These are phyloP conservation scores for Drosophila nasuta DNA, from an alignment of 1,140 invertebrate genomes.

Conservation along the genomic window DNA sequence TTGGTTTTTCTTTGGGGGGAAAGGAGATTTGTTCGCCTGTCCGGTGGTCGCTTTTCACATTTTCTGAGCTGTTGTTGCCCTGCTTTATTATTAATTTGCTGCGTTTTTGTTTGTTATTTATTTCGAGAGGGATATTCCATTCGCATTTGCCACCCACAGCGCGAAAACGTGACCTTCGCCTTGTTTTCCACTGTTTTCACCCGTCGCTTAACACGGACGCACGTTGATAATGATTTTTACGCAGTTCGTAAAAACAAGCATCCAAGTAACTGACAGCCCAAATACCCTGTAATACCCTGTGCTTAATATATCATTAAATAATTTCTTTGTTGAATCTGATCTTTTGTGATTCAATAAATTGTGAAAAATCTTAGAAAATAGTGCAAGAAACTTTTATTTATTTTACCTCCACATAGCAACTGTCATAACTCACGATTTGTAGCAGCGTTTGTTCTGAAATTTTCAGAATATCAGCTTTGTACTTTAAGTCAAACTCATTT, in stretches of 20 bases:
- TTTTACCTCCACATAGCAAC: too few species aligned
- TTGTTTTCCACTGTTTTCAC: slow-evolving; percentile 44
- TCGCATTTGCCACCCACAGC: slow-evolving; percentile 70
- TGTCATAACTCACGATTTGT: too few species aligned
- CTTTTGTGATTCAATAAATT: too few species aligned
- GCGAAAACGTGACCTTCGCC: slow-evolving; percentile 79
- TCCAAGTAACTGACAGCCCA: neutral
- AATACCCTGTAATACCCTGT: neutral
- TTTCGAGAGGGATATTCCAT: slow-evolving; percentile 58
- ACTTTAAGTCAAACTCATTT: too few species aligned
- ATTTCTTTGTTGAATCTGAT: too few species aligned
- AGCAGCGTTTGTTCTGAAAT: too few species aligned
- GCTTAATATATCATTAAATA: too few species aligned
- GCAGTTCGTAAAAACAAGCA: slow-evolving; percentile 9
- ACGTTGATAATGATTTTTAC: slow-evolving; percentile 64
- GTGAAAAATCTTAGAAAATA: too few species aligned
- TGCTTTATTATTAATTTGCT: slow-evolving; percentile 69
- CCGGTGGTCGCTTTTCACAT: slow-evolving; percentile 13
- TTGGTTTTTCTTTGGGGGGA: too few species aligned
- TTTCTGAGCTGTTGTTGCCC: neutral
- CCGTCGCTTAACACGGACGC: slow-evolving; percentile 22
- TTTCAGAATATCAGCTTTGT: too few species aligned
- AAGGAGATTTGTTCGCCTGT: slow-evolving; percentile 7
- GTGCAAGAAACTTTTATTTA: too few species aligned
- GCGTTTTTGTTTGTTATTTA: slow-evolving; percentile 76